phyloP scores from a whole-genome alignment of 2,888 invertebrate species.

The Cantharis rufa region DNA sequence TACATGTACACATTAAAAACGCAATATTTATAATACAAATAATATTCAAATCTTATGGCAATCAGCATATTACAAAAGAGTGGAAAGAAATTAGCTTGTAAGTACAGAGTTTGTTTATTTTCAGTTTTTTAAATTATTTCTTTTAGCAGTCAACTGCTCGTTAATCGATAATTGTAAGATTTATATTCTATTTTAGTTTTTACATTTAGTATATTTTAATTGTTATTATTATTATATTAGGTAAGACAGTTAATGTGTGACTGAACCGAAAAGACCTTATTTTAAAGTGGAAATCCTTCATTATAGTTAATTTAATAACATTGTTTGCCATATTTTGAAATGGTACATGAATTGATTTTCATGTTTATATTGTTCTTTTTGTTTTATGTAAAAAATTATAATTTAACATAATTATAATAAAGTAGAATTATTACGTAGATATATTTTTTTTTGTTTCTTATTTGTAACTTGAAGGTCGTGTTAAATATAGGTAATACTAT shows the following conservation, averaged over 20 bases:
- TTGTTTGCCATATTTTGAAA: conserved; percentile 21
- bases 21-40: not conserved
- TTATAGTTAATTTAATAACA: conserved; percentile 11
- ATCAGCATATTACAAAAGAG: not conserved
- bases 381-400: not conserved
- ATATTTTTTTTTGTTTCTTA: not conserved
- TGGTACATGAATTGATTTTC: conserved; percentile 2
- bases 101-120: not conserved
- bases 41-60: not conserved
- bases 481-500: not conserved
- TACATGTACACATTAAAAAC: not conserved
- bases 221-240: conserved; percentile 17
- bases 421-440: not conserved
- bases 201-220: not conserved
- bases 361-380: not conserved
- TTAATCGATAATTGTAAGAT: conserved; percentile 8
- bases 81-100: not conserved
- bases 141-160: not conserved
- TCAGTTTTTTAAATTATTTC: not conserved
- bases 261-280: conserved; percentile 14
- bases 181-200: not conserved
- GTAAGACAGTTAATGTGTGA: conserved; percentile 15
- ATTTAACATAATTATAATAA: not conserved
- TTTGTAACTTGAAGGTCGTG: not conserved
- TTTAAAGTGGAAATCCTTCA: not conserved